A percentile compares a stretch with the other conserved stretches of the same genome.
phyloP scores from a whole-genome alignment of 2,797 vertebrate species.

The Liasis olivaceus region DNA sequence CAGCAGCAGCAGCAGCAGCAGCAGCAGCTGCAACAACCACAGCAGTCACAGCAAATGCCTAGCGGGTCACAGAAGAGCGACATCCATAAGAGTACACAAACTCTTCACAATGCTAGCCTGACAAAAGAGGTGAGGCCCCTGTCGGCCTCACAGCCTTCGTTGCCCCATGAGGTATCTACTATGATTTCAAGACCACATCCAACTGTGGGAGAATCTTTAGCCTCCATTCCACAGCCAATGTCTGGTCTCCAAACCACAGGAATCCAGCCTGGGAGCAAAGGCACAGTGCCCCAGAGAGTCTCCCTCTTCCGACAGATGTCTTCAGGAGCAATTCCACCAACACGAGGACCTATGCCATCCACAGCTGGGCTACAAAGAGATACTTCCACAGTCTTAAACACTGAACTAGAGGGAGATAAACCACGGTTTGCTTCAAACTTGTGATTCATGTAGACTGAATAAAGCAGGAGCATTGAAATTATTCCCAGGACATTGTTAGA shows the following conservation, averaged over 20 bases:
- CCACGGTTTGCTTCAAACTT: conserved; percentile 97
- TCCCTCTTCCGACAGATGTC: conserved; percentile 97
- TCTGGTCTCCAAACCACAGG: conserved; percentile 78
- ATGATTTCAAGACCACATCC: conserved; percentile 86
- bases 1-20: conserved; percentile 73
- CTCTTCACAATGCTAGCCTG: conserved; percentile 90
- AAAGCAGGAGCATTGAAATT: conserved; percentile 75
- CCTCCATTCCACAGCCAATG: conserved; percentile 84
- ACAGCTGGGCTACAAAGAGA: conserved; percentile 78
- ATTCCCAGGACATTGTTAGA: conserved; percentile 77
- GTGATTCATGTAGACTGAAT: conserved; percentile 84
- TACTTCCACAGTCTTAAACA: conserved; percentile 88
- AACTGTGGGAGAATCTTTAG: conserved; percentile 90
- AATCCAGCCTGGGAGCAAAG: conserved; percentile 81
- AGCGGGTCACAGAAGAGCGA: conserved; percentile 85
- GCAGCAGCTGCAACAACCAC: conserved; percentile 63
- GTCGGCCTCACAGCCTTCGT: conserved; percentile 95
- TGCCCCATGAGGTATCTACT: conserved; percentile 90
- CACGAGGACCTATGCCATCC: conserved; percentile 77
- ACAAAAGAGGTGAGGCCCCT: conserved; percentile 91
- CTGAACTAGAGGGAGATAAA: conserved; percentile 96
- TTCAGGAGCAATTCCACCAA: conserved; percentile 90
- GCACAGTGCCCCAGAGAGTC: conserved; percentile 88
- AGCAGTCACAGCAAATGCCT: conserved; percentile 76
- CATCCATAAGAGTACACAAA: conserved; percentile 90